phyloP scores from a whole-genome alignment of 2,888 invertebrate genomes.

The Xanthia icteritia region DNA sequence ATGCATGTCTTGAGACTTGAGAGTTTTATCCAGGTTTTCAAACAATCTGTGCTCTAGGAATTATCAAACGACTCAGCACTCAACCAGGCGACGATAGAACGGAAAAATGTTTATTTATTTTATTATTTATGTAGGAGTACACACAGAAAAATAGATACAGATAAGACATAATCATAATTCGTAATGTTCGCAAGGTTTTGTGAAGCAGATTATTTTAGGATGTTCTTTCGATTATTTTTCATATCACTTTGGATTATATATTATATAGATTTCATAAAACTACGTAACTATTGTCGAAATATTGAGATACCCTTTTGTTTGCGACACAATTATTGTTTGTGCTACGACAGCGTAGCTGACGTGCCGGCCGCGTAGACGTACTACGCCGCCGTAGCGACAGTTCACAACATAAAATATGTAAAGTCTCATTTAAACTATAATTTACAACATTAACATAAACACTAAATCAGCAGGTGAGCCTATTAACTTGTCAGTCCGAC shows the following conservation, averaged over 20 bases:
- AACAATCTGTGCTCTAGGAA: slow-evolving; percentile 19
- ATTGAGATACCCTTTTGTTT: not conserved
- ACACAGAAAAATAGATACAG: too few relatives aligned
- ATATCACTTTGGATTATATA: too few relatives aligned
- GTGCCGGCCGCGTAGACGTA: not conserved
- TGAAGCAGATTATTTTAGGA: not conserved
- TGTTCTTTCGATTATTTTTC: not conserved
- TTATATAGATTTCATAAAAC: not conserved
- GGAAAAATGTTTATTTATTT: too few relatives aligned
- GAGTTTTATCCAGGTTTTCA: slow-evolving; percentile 34
- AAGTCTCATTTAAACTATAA: slow-evolving; percentile 2
- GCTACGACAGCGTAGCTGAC: not conserved
- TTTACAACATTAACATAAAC: slow-evolving; percentile 8
- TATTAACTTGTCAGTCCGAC: slow-evolving; percentile 26
- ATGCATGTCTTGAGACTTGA: slow-evolving; percentile 26
- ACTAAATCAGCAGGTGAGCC: not conserved
- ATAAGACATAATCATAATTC: too few relatives aligned
- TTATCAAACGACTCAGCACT: not conserved
- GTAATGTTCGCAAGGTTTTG: not conserved
- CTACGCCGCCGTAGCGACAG: slow-evolving; percentile 1
- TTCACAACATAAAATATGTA: not conserved
- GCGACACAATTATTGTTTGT: not conserved
- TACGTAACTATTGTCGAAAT: not conserved
- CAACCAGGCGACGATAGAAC: not conserved
- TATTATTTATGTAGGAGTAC: too few relatives aligned